Evolutionary conservation across 2,888 invertebrate genomes (phyloP), one percentile per base, ranked within the genome.

Genomic region (Lepidochitona cinerea): DNA sequence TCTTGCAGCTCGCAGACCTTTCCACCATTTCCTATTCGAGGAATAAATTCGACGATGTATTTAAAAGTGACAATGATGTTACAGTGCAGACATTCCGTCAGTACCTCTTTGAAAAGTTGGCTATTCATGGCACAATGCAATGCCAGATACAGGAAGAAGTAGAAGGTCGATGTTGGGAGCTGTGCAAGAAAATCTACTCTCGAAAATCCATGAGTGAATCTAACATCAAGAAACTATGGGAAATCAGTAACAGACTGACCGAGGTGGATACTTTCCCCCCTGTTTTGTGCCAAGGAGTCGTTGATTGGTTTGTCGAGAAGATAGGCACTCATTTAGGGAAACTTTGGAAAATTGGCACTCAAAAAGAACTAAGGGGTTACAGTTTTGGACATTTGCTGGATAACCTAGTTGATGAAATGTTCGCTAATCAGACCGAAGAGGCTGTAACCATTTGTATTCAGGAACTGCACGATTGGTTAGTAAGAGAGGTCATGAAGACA

Each of bases 401-500:
- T 32, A 33, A 32, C 23, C 68, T 73, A n/a, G 73, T 74, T 53
- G 53, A 66, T 6, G 36, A 36, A 1, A 35, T 73, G 32, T 72
- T 78, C 53, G 37, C 37, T 26, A 68, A 65, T 6, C n/a, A 36
- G n/a, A 53, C 73, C 33, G 26, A 35, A 26, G 68, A 37, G 9
- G 37, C 52, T n/a, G 26, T 74, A 1, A 33, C 12, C 1, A 52
- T 70, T 14, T 64, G 70, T n/a, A 73, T 78, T 12, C 75, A 76
- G n/a, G 77, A 78, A n/a, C 53, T 81, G 4, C 59, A 77, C 37
- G 53, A 37, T 26, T 78, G 78, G 79, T 70, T 81, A 14, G 79
- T 81, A 4, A 49, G 59, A 52, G 81, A 79, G 36, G 70, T 79
- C n/a, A 53, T 75, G 26, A 76, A 73, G 71, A 67, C 73, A 14